Conservation (phyloP, 2,797 vertebrate genomes). For the Cercopithecus diana region DNA sequence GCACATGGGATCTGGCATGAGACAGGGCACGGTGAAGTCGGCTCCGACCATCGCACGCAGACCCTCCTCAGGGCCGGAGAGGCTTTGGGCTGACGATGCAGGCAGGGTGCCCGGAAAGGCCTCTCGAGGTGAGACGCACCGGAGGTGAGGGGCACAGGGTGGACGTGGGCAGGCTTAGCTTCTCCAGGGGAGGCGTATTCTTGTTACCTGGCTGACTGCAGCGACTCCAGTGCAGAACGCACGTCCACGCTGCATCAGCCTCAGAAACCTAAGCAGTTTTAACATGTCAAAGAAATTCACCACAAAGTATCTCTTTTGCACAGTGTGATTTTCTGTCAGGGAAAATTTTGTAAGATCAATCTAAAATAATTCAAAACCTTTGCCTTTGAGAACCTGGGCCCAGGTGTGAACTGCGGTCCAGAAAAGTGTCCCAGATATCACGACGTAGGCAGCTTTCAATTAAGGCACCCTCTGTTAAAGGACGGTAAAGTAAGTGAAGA, state of each 20-base stretch:
- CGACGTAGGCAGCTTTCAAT: background rate
- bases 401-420: too few relatives aligned
- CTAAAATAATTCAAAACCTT: background rate
- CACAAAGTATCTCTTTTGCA: background rate
- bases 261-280: background rate
- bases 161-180: background rate
- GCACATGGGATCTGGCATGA: fast-evolving
- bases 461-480: background rate
- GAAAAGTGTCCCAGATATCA: background rate
- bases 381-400: background rate
- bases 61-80: background rate
- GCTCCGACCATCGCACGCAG: background rate
- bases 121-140: background rate
- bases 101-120: background rate
- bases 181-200: background rate
- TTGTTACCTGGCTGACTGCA: background rate
- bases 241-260: background rate
- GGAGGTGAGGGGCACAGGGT: background rate
- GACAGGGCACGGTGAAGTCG: background rate
- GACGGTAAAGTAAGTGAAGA: fast-evolving
- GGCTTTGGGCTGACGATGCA: background rate
- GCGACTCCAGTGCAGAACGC: background rate
- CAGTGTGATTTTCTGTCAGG: background rate
- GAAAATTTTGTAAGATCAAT: background rate
- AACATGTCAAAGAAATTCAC: background rate